A percentile compares a stretch with the other conserved stretches of the same genome.
These are phyloP conservation scores for Aplysina aerophoba DNA, from an alignment of 37 sponge, comb jelly and placozoan species.

Conservation along the genomic window DNA sequence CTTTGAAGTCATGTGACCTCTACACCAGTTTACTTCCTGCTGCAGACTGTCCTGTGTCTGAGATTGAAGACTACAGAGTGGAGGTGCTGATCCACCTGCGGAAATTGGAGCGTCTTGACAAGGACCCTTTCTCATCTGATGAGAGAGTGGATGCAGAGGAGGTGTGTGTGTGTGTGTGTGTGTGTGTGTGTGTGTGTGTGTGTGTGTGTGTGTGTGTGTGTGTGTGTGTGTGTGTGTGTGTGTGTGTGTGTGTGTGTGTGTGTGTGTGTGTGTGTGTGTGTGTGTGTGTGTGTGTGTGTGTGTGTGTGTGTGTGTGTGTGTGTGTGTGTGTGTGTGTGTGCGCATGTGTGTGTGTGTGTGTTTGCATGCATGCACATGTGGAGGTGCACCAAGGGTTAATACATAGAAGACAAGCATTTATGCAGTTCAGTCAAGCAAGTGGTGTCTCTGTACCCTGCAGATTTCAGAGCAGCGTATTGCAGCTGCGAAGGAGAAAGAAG, in stretches of 20 bases:
- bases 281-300: slow-evolving; percentile 20
- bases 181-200: slow-evolving; percentile 23
- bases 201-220: slow-evolving; percentile 27
- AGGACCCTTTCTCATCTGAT: slow-evolving; percentile 87
- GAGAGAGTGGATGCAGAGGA: slow-evolving; percentile 95
- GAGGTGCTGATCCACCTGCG: slow-evolving; percentile 80
- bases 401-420: no score
- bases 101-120: slow-evolving; percentile 91
- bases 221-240: slow-evolving; percentile 24
- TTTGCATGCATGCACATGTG: no score
- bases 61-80: slow-evolving; percentile 87
- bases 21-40: not conserved
- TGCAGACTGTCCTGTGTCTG: slow-evolving; percentile 77
- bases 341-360: slow-evolving; percentile 1
- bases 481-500: not conserved
- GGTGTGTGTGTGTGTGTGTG: slow-evolving; percentile 48
- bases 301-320: slow-evolving; percentile 11
- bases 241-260: slow-evolving; percentile 20
- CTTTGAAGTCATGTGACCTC: no score
- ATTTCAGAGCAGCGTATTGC: slow-evolving; percentile 19
- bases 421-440: no score
- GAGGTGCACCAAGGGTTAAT: no score
- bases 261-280: not conserved
- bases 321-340: not conserved
- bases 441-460: not conserved